These are phyloP conservation scores for Emydocephalus ijimae DNA, from an alignment of 2,113 vertebrate species.

Conservation along the genomic window DNA sequence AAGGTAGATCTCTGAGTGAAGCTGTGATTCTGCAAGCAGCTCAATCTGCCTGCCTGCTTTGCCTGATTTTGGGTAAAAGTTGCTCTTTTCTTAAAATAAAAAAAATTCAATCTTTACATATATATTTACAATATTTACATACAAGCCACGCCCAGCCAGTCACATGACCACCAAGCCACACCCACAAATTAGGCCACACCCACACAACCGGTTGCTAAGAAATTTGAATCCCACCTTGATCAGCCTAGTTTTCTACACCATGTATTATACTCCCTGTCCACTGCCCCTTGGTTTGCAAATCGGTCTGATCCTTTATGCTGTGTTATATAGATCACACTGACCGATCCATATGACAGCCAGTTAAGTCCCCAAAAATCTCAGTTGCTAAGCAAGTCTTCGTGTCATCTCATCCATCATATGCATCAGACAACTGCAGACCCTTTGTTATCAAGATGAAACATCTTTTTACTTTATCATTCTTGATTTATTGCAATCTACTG, in stretches of 20 bases:
- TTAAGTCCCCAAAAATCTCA: background rate
- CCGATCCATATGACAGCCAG: background rate
- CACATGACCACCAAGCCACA: no score
- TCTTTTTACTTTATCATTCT: background rate
- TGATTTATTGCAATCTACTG: background rate
- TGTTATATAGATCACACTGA: background rate
- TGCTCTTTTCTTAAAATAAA: no score
- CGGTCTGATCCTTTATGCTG: background rate
- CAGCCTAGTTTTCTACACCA: background rate
- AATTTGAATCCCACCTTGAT: no score
- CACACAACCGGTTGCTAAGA: no score
- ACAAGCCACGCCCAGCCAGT: no score
- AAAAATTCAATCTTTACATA: no score
- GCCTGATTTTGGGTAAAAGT: no score
- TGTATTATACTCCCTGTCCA: background rate
- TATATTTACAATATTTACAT: no score
- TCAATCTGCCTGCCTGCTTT: no score
- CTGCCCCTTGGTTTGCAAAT: background rate
- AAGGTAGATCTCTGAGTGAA: no score
- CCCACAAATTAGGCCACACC: no score
- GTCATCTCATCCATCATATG: background rate
- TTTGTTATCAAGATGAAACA: background rate
- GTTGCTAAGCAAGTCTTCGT: background rate
- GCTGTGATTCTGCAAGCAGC: no score
- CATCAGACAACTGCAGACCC: background rate